phyloP scores from a whole-genome alignment of 2,797 vertebrate species.

The Lindbergichthys nudifrons region DNA sequence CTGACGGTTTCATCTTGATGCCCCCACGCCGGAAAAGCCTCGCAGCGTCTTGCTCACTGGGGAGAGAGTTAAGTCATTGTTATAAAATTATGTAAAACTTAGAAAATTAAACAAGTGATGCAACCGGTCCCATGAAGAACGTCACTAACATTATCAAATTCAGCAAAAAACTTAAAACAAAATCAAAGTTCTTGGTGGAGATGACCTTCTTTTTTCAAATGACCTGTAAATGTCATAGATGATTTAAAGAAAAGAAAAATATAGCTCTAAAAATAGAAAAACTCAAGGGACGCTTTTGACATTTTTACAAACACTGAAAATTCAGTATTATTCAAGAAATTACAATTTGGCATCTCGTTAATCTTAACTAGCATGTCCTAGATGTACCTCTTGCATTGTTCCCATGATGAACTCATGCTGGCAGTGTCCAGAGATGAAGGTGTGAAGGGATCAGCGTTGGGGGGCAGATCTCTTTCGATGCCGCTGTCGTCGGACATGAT shows the following conservation, averaged over 20 bases:
- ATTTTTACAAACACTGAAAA: not conserved
- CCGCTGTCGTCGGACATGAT: slow-evolving; percentile 94
- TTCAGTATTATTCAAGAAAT: not conserved
- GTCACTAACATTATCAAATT: not conserved
- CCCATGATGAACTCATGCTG: slow-evolving; percentile 27
- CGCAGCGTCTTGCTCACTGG: slow-evolving; percentile 70
- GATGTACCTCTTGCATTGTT: slow-evolving; percentile 59
- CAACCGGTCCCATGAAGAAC: not conserved
- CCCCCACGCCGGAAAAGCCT: slow-evolving; percentile 87
- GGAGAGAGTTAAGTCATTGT: not conserved
- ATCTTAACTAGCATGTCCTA: not conserved
- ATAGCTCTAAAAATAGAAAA: not conserved
- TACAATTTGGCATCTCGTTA: not conserved
- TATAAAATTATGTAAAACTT: not conserved
- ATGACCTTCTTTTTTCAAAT: not conserved
- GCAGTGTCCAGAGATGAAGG: slow-evolving; percentile 27
- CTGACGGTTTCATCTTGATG: slow-evolving; percentile 86
- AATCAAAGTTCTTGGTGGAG: not conserved
- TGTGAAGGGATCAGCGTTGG: slow-evolving; percentile 42
- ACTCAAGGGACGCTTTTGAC: not conserved
- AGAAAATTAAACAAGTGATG: not conserved
- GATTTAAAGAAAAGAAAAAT: no score
- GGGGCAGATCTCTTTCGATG: slow-evolving; percentile 90
- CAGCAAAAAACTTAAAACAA: not conserved
- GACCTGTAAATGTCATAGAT: no score